Base-by-base conservation (phyloP, 2,113 vertebrate genomes). In the Ictalurus punctatus region DNA sequence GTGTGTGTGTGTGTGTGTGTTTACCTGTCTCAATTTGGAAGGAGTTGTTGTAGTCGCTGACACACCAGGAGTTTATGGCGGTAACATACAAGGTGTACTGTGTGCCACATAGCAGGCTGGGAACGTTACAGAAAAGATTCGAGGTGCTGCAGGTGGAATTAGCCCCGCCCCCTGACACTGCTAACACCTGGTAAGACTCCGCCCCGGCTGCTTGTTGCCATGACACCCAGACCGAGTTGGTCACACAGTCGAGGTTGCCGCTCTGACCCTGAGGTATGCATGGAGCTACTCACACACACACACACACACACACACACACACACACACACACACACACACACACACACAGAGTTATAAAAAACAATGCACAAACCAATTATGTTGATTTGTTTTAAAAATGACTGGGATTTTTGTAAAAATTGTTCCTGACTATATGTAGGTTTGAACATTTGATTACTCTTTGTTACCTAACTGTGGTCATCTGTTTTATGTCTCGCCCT, bases 1-100 rank as follows among this genome's bases (percentile, higher is more conserved):
- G n/a, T n/a, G n/a, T n/a, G n/a, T 54, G 4, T 92, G 87, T 34
- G n/a, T 63, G 73, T 65, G 13, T 88, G 30, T 71, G 52, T 83
- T 80, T 78, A 96, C 96, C 95, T 94, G 95, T 96, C 86, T 93
- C 89, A 0, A 96, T 90, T n/a, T 92, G 56, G 85, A 95, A 94
- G 89, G 83, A 87, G 58, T 44, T 73, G 88, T 90, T 95, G 34
- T 79, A 16, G 1, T 89, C 81, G 48, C 94, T 96, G 61, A 27
- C 6, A 90, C 96, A 96, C 89, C 92, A 48, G 4, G 88, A 25
- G 88, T 96, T 95, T 21, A 89, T 1, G 0, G 95, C 95, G 1
- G 84, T 94, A 71, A 96, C 76, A 0, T 88, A 13, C 87, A 96
- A 91, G 86, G 76, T 94, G 93, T 96, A 96, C 2, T 27, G 44